phyloP scores from a whole-genome alignment of 1,140 invertebrate genomes.

The Drosophila lacteicornis region DNA sequence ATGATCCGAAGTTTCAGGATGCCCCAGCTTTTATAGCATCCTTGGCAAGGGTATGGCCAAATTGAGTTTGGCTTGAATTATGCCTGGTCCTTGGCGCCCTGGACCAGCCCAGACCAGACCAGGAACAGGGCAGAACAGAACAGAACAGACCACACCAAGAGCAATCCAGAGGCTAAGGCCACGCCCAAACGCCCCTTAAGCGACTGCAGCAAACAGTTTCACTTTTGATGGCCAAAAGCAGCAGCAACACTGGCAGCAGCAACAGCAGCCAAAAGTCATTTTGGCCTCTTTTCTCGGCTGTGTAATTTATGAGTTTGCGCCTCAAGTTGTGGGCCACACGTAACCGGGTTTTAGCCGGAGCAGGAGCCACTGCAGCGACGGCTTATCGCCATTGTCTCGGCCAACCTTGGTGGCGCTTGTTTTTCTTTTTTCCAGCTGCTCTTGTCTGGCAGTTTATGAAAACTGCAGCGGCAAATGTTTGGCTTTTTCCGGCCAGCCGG shows the following conservation, averaged over 20 bases:
- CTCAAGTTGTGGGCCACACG: slow-evolving; percentile 74
- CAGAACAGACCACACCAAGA: neutral
- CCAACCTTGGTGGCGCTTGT: slow-evolving; percentile 34
- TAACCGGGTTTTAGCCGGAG: slow-evolving; percentile 21
- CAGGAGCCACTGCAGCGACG: slow-evolving; percentile 45
- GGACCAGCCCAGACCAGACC: slow-evolving; percentile 20
- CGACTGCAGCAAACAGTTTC: slow-evolving; percentile 78
- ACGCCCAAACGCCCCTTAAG: slow-evolving; percentile 64
- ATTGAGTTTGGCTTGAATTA: slow-evolving; percentile 77
- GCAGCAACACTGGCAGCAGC: slow-evolving; percentile 21
- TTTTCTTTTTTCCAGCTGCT: slow-evolving; percentile 20
- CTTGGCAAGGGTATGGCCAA: slow-evolving; percentile 22
- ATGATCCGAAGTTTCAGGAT: neutral
- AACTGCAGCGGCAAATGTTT: slow-evolving; percentile 75
- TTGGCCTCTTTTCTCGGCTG: slow-evolving; percentile 41
- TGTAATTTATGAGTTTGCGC: slow-evolving; percentile 80
- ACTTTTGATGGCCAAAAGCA: slow-evolving; percentile 59
- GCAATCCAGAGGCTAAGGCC: slow-evolving; percentile 27
- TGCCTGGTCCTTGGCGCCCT: slow-evolving; percentile 54
- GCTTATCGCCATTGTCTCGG: slow-evolving; percentile 78
- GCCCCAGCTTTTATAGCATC: slow-evolving; percentile 10
- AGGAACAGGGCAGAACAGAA: neutral
- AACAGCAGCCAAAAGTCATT: slow-evolving; percentile 74
- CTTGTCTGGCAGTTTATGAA: slow-evolving; percentile 73
- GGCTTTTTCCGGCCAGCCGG: slow-evolving; percentile 16